A percentile compares a stretch with the other conserved stretches of the same genome.
These are phyloP conservation scores for Pogona vitticeps DNA, from an alignment of 2,113 vertebrate species.

Conservation along the genomic window DNA sequence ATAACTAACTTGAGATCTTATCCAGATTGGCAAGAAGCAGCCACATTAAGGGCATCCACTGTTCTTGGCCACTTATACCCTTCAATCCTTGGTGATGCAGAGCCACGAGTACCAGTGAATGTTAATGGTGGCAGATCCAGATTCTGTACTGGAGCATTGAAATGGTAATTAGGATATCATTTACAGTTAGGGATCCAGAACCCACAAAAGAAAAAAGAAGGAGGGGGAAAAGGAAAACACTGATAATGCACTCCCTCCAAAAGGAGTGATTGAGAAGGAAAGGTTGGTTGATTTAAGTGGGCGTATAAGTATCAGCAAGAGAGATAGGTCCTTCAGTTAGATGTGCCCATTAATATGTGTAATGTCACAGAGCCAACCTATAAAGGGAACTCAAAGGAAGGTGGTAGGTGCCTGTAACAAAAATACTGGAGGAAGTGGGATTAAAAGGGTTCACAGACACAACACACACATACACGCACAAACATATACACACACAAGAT, in stretches of 20 bases:
- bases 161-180: conserved; percentile 10
- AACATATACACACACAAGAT: background rate
- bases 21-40: conserved; percentile 26
- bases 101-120: background rate
- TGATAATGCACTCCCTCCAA: background rate
- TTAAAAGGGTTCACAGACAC: background rate
- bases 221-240: background rate
- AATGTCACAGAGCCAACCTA: background rate
- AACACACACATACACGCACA: background rate
- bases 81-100: conserved; percentile 18
- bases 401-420: background rate
- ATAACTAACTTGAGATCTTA: conserved; percentile 46
- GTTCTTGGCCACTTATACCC: conserved; percentile 25
- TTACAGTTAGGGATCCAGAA: background rate
- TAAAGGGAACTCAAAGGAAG: background rate
- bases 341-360: conserved; percentile 22
- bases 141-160: conserved; percentile 40
- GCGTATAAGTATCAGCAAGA: conserved; percentile 18
- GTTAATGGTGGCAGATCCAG: conserved; percentile 28
- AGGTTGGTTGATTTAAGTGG: background rate
- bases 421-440: background rate
- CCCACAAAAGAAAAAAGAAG: background rate
- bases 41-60: conserved; percentile 39
- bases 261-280: background rate
- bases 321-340: conserved; percentile 45